These are phyloP conservation scores for Daphoenositta chrysoptera DNA, from an alignment of 2,113 vertebrate genomes.

Conservation along the genomic window DNA sequence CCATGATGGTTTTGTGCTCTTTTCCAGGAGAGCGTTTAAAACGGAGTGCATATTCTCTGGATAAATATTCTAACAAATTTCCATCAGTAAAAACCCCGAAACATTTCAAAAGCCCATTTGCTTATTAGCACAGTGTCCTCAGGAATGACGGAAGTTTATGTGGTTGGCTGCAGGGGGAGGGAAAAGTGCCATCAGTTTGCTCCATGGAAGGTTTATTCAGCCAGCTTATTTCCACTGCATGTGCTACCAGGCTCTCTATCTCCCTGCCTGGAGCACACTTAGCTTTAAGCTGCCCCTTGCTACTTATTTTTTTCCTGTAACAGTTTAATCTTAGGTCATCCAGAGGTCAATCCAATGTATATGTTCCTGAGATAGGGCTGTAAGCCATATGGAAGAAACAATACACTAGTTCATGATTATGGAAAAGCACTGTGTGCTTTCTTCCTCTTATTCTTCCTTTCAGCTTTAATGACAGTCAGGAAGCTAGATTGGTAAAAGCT, in stretches of 20 bases:
- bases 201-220: neutral
- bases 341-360: neutral
- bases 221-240: neutral
- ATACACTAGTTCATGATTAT: neutral
- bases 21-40: neutral
- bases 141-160: neutral
- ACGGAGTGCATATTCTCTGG: neutral
- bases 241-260: neutral
- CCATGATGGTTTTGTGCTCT: neutral
- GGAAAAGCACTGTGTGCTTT: neutral
- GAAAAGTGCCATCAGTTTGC: neutral
- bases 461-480: neutral
- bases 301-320: neutral
- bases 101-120: neutral
- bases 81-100: neutral
- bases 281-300: neutral
- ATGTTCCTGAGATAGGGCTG: slow-evolving; percentile 2
- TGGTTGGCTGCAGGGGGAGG: neutral
- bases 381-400: neutral
- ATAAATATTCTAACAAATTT: neutral
- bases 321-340: slow-evolving; percentile 4
- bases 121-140: fast-evolving
- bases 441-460: neutral
- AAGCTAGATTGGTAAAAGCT: neutral
- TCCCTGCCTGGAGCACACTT: neutral